A percentile compares a stretch with the other conserved stretches of the same genome.
Conservation (phyloP, 2,797 vertebrate genomes). For the Rhabdomys pumilio region DNA sequence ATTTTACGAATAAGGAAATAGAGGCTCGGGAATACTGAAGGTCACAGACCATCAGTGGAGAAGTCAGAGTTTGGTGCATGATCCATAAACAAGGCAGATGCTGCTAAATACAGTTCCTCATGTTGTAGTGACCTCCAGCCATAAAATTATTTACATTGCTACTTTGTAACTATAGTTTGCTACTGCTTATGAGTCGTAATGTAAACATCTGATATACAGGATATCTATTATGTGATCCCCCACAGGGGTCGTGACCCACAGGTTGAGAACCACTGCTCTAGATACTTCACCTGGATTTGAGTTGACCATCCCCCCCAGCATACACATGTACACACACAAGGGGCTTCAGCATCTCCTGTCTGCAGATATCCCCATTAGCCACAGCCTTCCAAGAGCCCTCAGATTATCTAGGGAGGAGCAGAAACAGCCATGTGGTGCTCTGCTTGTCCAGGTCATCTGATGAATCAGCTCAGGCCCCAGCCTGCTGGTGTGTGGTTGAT, state of each 20-base stretch:
- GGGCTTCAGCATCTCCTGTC: background rate
- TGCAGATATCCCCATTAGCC: background rate
- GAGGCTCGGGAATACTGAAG: background rate
- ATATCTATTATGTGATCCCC: background rate
- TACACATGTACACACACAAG: background rate
- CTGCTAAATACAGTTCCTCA: background rate
- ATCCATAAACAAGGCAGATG: background rate
- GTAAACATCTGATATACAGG: background rate
- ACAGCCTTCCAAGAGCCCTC: conserved; percentile 2
- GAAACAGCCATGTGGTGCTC: background rate
- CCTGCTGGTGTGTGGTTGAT: conserved; percentile 11
- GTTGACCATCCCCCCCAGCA: background rate
- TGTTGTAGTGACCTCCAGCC: background rate
- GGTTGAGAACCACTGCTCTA: background rate
- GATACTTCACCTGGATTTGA: background rate
- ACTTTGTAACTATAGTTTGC: no score
- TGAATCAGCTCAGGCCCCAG: conserved; percentile 29
- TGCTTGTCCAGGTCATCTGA: background rate
- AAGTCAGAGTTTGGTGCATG: background rate
- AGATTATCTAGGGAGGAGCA: background rate
- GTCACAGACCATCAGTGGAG: background rate
- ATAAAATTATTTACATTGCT: background rate
- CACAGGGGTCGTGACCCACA: background rate
- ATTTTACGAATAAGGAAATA: conserved; percentile 42
- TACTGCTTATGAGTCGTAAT: background rate